phyloP scores from a whole-genome alignment of 2,113 vertebrate genomes.

The Aspiorhynchus laticeps region DNA sequence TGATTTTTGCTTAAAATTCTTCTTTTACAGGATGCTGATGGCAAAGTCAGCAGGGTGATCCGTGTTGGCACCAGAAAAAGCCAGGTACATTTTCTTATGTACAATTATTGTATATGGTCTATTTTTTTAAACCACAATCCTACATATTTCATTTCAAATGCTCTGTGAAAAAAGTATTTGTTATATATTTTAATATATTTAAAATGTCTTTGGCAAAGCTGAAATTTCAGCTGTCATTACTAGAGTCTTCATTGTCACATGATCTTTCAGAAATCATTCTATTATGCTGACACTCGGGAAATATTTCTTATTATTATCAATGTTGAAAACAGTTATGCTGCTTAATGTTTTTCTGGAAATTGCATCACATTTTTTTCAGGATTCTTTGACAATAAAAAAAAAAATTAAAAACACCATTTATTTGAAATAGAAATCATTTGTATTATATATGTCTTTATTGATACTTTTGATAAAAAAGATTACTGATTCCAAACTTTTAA shows the following conservation, averaged over 20 bases:
- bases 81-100: constrained; percentile 71
- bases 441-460: not conserved
- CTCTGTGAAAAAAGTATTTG: not conserved
- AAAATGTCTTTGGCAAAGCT: no score
- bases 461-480: not conserved
- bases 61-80: constrained; percentile 88
- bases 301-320: not conserved
- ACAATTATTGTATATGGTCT: not conserved
- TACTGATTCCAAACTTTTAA: not conserved
- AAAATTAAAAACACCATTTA: not conserved
- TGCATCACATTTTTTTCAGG: not conserved
- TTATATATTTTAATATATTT: not conserved
- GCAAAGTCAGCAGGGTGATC: constrained; percentile 69
- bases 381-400: not conserved
- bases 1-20: not conserved
- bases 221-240: no score
- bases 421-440: not conserved
- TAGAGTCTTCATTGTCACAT: not conserved
- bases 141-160: not conserved
- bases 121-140: not conserved
- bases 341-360: not conserved
- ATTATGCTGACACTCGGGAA: not conserved
- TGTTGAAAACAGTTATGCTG: not conserved
- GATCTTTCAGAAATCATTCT: not conserved
- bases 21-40: constrained; percentile 67